These are phyloP conservation scores for Cardiocondyla obscurior DNA, from an alignment of 1,140 invertebrate species.

Conservation along the genomic window DNA sequence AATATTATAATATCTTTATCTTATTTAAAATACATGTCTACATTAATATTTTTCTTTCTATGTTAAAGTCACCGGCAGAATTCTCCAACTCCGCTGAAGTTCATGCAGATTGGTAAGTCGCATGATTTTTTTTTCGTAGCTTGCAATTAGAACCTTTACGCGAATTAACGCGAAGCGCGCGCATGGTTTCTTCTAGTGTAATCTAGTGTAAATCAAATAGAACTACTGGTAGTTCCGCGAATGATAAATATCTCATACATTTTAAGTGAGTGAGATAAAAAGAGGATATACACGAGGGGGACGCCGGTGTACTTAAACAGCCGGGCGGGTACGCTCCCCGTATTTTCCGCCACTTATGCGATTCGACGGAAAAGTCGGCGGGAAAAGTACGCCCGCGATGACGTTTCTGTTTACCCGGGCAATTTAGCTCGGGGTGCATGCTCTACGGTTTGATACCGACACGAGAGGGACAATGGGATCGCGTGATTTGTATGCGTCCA, in stretches of 20 bases:
- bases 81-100: too few species aligned
- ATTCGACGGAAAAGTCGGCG: conserved; percentile 8
- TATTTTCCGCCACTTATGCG: conserved; percentile 37
- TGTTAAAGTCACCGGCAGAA: too few species aligned
- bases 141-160: too few species aligned
- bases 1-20: too few species aligned
- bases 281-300: background rate
- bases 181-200: too few species aligned
- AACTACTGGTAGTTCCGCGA: background rate
- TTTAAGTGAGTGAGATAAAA: background rate
- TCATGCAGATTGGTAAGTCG: too few species aligned
- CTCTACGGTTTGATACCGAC: conserved; percentile 32
- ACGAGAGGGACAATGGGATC: conserved; percentile 30
- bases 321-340: background rate
- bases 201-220: background rate
- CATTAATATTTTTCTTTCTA: too few species aligned
- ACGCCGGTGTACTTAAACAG: background rate
- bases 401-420: conserved; percentile 48
- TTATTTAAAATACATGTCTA: too few species aligned
- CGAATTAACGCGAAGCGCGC: too few species aligned
- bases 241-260: background rate
- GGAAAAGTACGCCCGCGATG: conserved; percentile 19
- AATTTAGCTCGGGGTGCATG: conserved; percentile 50
- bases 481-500: conserved; percentile 37
- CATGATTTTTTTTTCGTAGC: too few species aligned